Base-by-base conservation (phyloP, 1,140 invertebrate genomes). In the Trissolcus basalis region DNA sequence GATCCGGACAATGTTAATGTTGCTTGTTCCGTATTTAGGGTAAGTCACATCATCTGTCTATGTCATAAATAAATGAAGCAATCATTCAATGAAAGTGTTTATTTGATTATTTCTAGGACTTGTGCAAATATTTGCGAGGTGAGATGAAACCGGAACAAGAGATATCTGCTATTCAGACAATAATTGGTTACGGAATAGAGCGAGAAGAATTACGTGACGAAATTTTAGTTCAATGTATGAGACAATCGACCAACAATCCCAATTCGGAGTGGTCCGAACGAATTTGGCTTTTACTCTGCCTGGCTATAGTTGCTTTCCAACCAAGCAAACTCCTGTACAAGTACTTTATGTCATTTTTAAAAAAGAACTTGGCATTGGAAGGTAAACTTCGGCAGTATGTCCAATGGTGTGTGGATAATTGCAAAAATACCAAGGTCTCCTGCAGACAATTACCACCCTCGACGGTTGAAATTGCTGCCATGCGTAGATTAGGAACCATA, bases 391-490 rank as follows among this genome's bases (percentile, higher is more conserved):
- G 91, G 0, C 95, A 97, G 83, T 97, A 97, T 82, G 96, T 96
- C 9, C 95, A 97, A 82, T 97, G 96, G 94, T 98, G 96, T 82
- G 89, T 97, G 16, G 96, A 97, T 79, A 97, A 98, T 89, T 95
- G 96, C 61, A 94, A 96, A 70, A 95, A 95, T 77, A 94, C 93
- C 0, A 94, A 96, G 86, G 93, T 94, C 0, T 93, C 92, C 14
- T 93, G 94, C 14, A 87, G 97, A 51, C 93, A 93, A 79, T 92
- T 94, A 81, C 95, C 96, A 44, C 96, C 96, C 0, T 97, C 96
- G 16, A 94, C 95, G 32, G 95, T 97, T 0, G 97, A 98, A 90
- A 95, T 98, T 51, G 95, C 96, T 91, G 96, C 96, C 5, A 96
- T 98, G 93, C 92, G 94, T 81, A 91, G 94, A 60, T 89, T 98